phyloP scores from a whole-genome alignment of 2,888 invertebrate genomes.

The Steinernema scapterisci region DNA sequence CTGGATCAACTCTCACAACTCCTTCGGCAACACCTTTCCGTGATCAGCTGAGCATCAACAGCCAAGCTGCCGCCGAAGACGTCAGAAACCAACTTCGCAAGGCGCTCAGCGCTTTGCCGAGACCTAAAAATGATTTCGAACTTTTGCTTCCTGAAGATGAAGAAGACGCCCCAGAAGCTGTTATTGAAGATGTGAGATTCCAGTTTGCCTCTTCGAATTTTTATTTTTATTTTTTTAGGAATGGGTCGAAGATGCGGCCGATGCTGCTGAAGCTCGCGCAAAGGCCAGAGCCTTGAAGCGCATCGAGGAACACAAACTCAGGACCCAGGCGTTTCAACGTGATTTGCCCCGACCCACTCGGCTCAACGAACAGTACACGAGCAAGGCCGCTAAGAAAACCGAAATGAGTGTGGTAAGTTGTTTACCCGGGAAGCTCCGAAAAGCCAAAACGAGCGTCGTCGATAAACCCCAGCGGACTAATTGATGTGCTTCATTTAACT shows the following conservation, averaged over 20 bases:
- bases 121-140: slow-evolving; percentile 95
- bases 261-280: slow-evolving; percentile 63
- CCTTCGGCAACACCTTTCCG: slow-evolving; percentile 78
- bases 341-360: slow-evolving; percentile 59
- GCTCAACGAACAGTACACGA: slow-evolving; percentile 54
- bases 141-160: slow-evolving; percentile 86
- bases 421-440: slow-evolving; percentile 21
- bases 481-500: slow-evolving; percentile 27
- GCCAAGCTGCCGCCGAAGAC: slow-evolving; percentile 77
- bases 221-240: slow-evolving; percentile 41
- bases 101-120: slow-evolving; percentile 75
- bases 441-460: background rate
- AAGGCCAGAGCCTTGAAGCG: slow-evolving; percentile 66
- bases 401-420: slow-evolving; percentile 51
- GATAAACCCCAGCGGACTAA: slow-evolving; percentile 24
- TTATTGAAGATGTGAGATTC: slow-evolving; percentile 35
- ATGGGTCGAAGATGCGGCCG: slow-evolving; percentile 66
- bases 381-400: slow-evolving; percentile 45
- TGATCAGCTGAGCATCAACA: slow-evolving; percentile 92
- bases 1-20: slow-evolving; percentile 54
- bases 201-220: background rate
- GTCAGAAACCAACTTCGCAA: slow-evolving; percentile 78
- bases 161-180: slow-evolving; percentile 41
- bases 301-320: slow-evolving; percentile 34
- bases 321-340: slow-evolving; percentile 57